phyloP scores from a whole-genome alignment of 2,113 vertebrate species.

The Chlorocebus sabaeus region DNA sequence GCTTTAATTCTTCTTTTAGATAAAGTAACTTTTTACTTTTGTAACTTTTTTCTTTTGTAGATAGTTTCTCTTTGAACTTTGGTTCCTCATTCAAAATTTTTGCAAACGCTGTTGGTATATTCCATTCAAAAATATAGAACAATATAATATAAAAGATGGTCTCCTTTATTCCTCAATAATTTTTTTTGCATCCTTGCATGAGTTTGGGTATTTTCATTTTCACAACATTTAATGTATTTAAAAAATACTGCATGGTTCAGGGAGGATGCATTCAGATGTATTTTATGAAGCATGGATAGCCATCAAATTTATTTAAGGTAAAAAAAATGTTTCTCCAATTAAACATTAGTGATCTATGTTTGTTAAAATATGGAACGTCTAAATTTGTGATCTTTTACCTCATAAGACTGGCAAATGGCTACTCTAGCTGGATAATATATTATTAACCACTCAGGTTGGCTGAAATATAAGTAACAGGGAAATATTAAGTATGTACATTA shows the following conservation, averaged over 20 bases:
- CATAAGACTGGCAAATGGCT: background rate
- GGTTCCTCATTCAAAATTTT: background rate
- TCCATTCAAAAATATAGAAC: background rate
- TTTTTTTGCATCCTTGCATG: background rate
- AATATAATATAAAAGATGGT: background rate
- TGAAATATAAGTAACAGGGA: background rate
- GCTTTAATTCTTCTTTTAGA: background rate
- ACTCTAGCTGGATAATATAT: background rate
- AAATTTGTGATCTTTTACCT: slow-evolving; percentile 14
- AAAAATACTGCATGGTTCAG: background rate
- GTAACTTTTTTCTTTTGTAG: background rate
- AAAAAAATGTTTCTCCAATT: background rate
- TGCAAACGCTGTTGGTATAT: background rate
- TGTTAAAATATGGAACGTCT: background rate
- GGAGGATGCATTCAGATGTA: background rate
- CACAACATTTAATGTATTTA: background rate
- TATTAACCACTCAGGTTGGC: background rate
- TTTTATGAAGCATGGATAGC: background rate
- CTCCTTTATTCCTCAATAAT: background rate
- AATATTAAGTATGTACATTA: background rate
- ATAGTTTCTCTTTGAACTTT: background rate
- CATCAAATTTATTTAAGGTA: background rate
- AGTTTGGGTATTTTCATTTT: background rate
- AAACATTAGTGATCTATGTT: background rate
- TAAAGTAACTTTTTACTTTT: background rate